Evolutionary conservation across 2,113 vertebrate species (phyloP).

Genomic region (Leucosticte australis): DNA sequence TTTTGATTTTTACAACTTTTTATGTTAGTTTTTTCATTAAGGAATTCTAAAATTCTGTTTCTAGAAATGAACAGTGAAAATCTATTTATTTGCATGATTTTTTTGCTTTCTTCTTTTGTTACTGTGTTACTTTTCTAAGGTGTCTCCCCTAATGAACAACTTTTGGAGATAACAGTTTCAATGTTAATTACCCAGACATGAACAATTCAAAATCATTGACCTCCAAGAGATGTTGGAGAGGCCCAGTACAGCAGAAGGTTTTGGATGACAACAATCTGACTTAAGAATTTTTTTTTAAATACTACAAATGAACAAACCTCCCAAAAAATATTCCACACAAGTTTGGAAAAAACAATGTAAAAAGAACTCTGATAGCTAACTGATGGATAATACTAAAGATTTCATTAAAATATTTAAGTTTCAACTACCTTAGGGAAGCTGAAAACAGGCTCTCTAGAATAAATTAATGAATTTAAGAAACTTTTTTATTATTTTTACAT

Average conservation of each 20-base stretch:
- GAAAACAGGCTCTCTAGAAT: neutral
- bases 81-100: neutral
- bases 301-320: neutral
- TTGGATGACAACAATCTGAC: neutral
- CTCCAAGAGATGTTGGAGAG: neutral
- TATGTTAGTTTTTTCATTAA: neutral
- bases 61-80: neutral
- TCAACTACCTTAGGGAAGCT: neutral
- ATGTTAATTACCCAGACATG: neutral
- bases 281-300: neutral
- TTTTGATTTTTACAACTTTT: neutral
- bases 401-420: neutral
- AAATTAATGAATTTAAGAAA: neutral
- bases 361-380: neutral
- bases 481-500: neutral
- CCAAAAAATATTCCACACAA: neutral
- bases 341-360: neutral
- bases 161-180: neutral
- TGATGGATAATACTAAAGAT: neutral
- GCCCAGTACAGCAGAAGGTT: neutral
- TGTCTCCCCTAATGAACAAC: neutral
- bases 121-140: neutral
- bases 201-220: neutral
- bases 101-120: neutral
- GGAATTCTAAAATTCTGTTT: neutral